Evolutionary conservation across 2,888 invertebrate species (phyloP), one percentile per base, ranked within the genome.

Genomic region (Drosophila subquinaria): DNA sequence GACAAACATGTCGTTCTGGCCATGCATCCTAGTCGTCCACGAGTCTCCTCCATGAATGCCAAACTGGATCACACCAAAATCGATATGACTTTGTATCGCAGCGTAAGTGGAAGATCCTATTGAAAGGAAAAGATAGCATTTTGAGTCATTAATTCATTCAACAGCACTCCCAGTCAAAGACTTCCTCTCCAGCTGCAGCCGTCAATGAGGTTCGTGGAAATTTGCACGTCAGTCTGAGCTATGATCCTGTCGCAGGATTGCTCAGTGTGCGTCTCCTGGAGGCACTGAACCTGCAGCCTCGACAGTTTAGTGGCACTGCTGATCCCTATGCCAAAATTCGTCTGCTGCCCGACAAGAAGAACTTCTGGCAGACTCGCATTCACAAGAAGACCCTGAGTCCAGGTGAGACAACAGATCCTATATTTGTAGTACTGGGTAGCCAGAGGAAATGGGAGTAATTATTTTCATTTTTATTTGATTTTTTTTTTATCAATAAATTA

Each of bases 251-350:
- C 57, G 94, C 94, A 17, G 95, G 94, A 10, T 93, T 96, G 66
- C 93, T 96, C 36, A 95, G 94, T 0, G 94, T 96, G 9, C 93
- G 94, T 67, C 93, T 96, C 9, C 93, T 95, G 62, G 95, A 96
- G 94, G 95, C 95, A 10, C 94, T 94, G 60, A 94, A 94, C 86
- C 91, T 95, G 55, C 94, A 94, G 76, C 94, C 94, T 0, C 90
- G 94, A 33, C 94, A 95, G 76, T 93, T 94, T 65, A 95, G 94
- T 76, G 95, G 94, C 43, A 94, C 94, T 0, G 95, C 95, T 13
- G 95, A 95, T 92, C 95, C 95, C 0, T 95, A 95, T 88, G 95
- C 95, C 36, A 95, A 95, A 90, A 94, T 95, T 50, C 94, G 95
- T 17, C 90, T 95, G 15, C 83, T 95, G 23, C 95, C 95, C 1